Evolutionary conservation across 2,888 invertebrate species (phyloP).

Genomic region (Pandemis heparana): DNA sequence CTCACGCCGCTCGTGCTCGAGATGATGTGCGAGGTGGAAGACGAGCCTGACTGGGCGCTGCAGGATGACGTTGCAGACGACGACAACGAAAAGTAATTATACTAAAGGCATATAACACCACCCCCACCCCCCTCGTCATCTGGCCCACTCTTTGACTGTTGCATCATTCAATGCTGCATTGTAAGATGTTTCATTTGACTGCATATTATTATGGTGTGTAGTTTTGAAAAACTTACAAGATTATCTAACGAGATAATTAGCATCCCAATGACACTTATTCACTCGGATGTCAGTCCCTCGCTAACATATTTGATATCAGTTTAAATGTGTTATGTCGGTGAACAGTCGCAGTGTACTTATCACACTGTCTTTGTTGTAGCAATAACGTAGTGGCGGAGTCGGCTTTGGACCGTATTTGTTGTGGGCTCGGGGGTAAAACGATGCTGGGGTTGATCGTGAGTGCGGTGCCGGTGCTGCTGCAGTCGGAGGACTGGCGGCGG

Average conservation of each 20-base stretch:
- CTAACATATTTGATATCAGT: conserved; percentile 56
- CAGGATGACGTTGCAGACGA: conserved; percentile 96
- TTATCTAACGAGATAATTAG: conserved; percentile 77
- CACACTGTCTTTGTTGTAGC: conserved; percentile 74
- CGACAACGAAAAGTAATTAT: conserved; percentile 91
- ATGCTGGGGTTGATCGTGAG: conserved; percentile 95
- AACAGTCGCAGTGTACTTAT: neutral
- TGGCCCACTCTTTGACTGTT: no score
- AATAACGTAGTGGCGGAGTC: conserved; percentile 98
- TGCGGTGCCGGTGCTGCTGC: conserved; percentile 95
- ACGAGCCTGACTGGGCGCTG: conserved; percentile 95
- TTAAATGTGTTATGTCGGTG: neutral
- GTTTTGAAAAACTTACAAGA: conserved; percentile 70
- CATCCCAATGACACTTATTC: conserved; percentile 67
- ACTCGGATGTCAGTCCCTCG: conserved; percentile 81
- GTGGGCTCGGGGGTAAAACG: conserved; percentile 96
- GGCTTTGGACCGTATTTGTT: conserved; percentile 98
- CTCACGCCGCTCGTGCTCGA: conserved; percentile 94
- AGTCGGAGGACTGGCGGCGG: conserved; percentile 93
- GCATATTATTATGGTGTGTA: conserved; percentile 52
- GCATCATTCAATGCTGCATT: neutral
- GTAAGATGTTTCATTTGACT: conserved; percentile 65
- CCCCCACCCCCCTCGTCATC: neutral
- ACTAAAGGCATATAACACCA: neutral
- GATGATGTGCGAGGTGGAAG: conserved; percentile 98